These are phyloP conservation scores for Dendrolimus kikuchii DNA, from an alignment of 1,140 invertebrate species.

Conservation along the genomic window DNA sequence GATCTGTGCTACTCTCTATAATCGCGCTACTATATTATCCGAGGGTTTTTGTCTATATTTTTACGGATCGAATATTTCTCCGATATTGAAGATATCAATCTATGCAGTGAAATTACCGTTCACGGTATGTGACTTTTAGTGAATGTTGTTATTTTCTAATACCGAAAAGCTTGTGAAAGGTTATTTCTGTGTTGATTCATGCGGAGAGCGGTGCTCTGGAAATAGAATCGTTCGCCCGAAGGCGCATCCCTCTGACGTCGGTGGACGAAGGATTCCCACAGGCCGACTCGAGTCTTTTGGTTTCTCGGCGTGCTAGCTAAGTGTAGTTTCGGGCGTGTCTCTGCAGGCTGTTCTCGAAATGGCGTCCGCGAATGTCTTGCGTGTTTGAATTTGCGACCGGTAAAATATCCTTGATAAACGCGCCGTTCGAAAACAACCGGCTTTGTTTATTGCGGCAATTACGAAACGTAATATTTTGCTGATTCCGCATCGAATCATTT, in stretches of 20 bases:
- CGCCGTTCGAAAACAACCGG: constrained; percentile 14
- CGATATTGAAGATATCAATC: constrained; percentile 43
- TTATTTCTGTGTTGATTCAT: constrained; percentile 71
- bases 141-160: constrained; percentile 52
- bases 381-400: constrained; percentile 64
- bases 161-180: constrained; percentile 59
- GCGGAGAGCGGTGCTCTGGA: constrained; percentile 66
- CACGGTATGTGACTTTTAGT: constrained; percentile 58
- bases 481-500: constrained; percentile 5
- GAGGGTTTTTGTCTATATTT: constrained; percentile 54
- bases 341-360: constrained; percentile 49
- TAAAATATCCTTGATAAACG: constrained; percentile 46
- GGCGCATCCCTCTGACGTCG: constrained; percentile 53
- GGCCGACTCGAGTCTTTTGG: constrained; percentile 30
- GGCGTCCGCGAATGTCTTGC: constrained; percentile 60
- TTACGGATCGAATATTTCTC: constrained; percentile 39
- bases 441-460: constrained; percentile 7
- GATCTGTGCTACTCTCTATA: constrained; percentile 41
- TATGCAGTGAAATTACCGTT: constrained; percentile 60
- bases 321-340: constrained; percentile 53
- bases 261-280: constrained; percentile 42
- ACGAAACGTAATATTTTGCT: constrained; percentile 9
- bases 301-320: constrained; percentile 17
- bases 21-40: constrained; percentile 33
- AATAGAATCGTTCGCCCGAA: constrained; percentile 60